phyloP scores from a whole-genome alignment of 2,797 vertebrate genomes.

The Anguilla obscura region DNA sequence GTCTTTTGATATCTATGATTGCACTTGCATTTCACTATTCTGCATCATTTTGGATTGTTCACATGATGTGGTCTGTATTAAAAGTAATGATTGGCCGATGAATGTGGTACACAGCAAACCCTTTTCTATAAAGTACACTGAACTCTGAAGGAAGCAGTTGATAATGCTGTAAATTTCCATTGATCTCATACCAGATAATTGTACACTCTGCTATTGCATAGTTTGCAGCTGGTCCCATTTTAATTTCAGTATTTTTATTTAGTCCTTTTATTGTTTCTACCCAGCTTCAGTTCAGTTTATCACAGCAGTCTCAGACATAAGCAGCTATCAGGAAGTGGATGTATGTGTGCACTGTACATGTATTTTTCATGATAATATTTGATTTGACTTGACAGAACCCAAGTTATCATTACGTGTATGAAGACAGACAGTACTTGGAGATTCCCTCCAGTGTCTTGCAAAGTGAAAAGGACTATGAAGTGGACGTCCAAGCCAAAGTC shows the following conservation, averaged over 20 bases:
- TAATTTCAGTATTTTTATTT: not conserved
- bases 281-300: not conserved
- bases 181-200: not conserved
- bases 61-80: not conserved
- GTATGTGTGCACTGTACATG: not conserved
- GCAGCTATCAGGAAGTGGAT: not conserved
- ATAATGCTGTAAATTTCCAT: not conserved
- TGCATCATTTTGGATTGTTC: not conserved
- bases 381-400: conserved; percentile 3
- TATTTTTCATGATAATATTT: not conserved
- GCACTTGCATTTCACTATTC: not conserved
- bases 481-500: conserved; percentile 30
- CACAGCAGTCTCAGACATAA: not conserved
- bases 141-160: not conserved
- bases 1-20: no score
- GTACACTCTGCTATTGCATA: not conserved
- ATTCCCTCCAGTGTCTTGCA: not conserved
- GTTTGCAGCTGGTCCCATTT: not conserved
- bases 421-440: conserved; percentile 31
- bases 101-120: not conserved
- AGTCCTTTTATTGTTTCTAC: not conserved
- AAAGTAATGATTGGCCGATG: not conserved
- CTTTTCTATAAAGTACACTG: not conserved
- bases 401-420: not conserved
- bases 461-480: conserved; percentile 1